Evolutionary conservation across 64 coral and sea anemone genomes (phyloP).

Genomic region (Stichodactyla helianthus): DNA sequence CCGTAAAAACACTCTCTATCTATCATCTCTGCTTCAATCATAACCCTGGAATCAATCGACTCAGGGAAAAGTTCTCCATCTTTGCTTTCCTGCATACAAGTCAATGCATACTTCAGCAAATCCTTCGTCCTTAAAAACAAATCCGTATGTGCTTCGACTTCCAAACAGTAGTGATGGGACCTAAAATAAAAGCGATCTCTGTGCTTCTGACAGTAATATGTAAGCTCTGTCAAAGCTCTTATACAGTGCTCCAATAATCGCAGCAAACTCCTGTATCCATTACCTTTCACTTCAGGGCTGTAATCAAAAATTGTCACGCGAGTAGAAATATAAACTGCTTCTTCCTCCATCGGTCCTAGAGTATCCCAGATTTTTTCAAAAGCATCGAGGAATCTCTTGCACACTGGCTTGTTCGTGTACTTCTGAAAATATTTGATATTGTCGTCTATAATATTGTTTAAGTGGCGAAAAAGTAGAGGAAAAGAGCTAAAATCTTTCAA

Average conservation of each 20-base stretch:
- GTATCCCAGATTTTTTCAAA: slow-evolving; percentile 62
- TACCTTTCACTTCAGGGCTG: slow-evolving; percentile 74
- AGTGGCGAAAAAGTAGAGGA: slow-evolving; percentile 53
- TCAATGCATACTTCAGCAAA: slow-evolving; percentile 66
- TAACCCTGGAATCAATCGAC: slow-evolving; percentile 63
- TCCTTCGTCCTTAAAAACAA: slow-evolving; percentile 66
- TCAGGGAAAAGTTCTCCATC: slow-evolving; percentile 67
- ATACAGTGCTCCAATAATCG: slow-evolving; percentile 67
- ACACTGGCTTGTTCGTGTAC: slow-evolving; percentile 59
- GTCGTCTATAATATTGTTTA: slow-evolving; percentile 58
- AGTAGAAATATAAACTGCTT: slow-evolving; percentile 27
- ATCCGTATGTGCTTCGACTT: slow-evolving; percentile 68
- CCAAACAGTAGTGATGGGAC: slow-evolving; percentile 88
- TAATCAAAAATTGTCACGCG: slow-evolving; percentile 68
- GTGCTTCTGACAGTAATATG: slow-evolving; percentile 67
- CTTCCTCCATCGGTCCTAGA: slow-evolving; percentile 44
- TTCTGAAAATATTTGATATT: slow-evolving; percentile 66
- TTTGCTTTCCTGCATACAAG: slow-evolving; percentile 45
- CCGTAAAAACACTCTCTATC: slow-evolving; percentile 98
- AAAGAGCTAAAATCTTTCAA: slow-evolving; percentile 46
- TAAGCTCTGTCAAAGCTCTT: slow-evolving; percentile 69
- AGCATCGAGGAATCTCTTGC: slow-evolving; percentile 60
- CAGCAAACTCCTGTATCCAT: slow-evolving; percentile 84
- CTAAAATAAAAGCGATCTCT: slow-evolving; percentile 89
- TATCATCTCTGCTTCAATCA: slow-evolving; percentile 74